These are phyloP conservation scores for Gobiocypris rarus DNA, from an alignment of 2,113 vertebrate genomes.

Conservation along the genomic window DNA sequence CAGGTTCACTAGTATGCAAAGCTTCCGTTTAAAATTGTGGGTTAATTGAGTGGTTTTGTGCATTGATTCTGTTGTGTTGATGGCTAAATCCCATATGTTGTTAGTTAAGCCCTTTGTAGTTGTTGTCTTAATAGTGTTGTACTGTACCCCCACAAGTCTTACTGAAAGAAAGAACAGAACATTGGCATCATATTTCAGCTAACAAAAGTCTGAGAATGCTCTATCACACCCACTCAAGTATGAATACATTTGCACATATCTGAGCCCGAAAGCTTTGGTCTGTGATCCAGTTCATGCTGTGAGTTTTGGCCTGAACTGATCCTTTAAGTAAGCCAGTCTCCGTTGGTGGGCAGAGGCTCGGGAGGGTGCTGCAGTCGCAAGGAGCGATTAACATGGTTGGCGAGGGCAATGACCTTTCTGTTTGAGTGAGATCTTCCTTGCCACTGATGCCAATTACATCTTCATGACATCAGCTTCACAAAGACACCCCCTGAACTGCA, in stretches of 20 bases:
- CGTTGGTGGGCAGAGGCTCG: slow-evolving; percentile 39
- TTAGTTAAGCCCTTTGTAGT: slow-evolving; percentile 22
- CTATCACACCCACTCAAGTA: slow-evolving; percentile 24
- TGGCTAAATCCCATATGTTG: background rate
- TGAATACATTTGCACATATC: slow-evolving; percentile 29
- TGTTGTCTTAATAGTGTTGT: background rate
- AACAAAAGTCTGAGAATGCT: slow-evolving; percentile 12
- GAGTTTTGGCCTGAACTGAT: slow-evolving; percentile 22
- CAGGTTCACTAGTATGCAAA: slow-evolving; percentile 1
- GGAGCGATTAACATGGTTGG: slow-evolving; percentile 62
- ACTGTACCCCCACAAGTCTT: slow-evolving; percentile 7
- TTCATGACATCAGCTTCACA: slow-evolving; percentile 49
- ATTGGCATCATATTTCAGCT: background rate
- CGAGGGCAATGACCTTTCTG: slow-evolving; percentile 66
- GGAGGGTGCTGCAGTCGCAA: slow-evolving; percentile 50
- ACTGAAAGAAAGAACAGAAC: slow-evolving; percentile 7
- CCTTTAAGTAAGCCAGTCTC: slow-evolving; percentile 2
- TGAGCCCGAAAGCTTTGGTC: background rate
- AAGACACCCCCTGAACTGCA: slow-evolving; percentile 43
- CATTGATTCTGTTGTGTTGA: background rate
- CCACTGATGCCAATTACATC: slow-evolving; percentile 68
- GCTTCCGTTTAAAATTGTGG: background rate
- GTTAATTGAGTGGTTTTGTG: background rate
- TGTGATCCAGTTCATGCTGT: background rate
- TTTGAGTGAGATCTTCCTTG: slow-evolving; percentile 59